Base-by-base conservation (phyloP, 2,797 vertebrate genomes). In the Rhinoraja longicauda region DNA sequence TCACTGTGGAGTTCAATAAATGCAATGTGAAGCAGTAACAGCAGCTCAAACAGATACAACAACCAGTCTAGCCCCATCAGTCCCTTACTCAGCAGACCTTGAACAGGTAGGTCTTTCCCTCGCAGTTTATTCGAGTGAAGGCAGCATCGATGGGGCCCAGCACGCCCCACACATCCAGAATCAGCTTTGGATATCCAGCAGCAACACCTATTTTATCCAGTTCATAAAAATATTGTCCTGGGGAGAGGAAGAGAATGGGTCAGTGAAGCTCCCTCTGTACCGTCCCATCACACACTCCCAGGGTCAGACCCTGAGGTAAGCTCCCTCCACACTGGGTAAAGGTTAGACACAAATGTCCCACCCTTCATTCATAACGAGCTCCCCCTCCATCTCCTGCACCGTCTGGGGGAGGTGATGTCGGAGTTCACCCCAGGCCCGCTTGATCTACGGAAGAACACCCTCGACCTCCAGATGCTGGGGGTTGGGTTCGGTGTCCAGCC, bases 81-180 rank as follows among this genome's bases (percentile, higher is more conserved):
- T 57, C 29, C 13, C 15, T 10, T 4, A 19, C 9, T 3, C 17
- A 26, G 15, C 82, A 32, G n/a, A 99, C 99, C 98, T 99, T 98
- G 95, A 99, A 99, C 79, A 99, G 96, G 94, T 99, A 99, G 70
- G 97, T 97, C 95, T 99, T 99, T 73, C 98, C 99, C 94, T 99
- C 97, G 94, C 99, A 99, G 97, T 99, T 99, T 95, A 99, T 96
- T 76, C 99, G 98, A 8, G 98, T 99, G 95, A 99, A 99, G 90
- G 98, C 98, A 0, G 98, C 97, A 0, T 98, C 97, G 0, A 99
- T 96, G 64, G 99, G 98, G 0, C 98, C 98, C 13, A 97, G 84
- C 0, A 99, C 97, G 24, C 99, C 99, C 99, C 98, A 99, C 78
- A 98, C 95, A 0, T 99, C 98, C 39, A 95, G 95, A 94, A 99